phyloP scores from a whole-genome alignment of 2,113 vertebrate species.

The Saccopteryx bilineata region DNA sequence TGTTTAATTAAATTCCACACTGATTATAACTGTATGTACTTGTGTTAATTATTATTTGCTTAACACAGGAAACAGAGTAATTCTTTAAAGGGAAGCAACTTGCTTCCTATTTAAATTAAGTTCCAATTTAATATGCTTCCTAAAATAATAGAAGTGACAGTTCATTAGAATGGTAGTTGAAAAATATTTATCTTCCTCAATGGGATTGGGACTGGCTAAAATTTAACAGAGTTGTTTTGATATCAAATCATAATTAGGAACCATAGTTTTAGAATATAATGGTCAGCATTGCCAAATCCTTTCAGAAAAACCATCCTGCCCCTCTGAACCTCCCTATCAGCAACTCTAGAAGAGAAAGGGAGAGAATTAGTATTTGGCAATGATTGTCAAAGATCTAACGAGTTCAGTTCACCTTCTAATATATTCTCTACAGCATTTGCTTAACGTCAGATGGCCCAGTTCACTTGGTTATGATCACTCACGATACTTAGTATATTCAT shows the following conservation, averaged over 20 bases:
- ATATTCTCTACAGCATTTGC: not conserved
- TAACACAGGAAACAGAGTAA: slow-evolving; percentile 88
- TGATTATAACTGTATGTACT: slow-evolving; percentile 90
- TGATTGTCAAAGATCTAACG: not conserved
- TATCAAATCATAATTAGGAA: slow-evolving; percentile 72
- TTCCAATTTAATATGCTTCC: slow-evolving; percentile 79
- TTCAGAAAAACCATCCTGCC: not conserved
- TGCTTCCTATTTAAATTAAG: slow-evolving; percentile 83
- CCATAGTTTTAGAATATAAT: slow-evolving; percentile 26
- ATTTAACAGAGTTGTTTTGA: slow-evolving; percentile 59
- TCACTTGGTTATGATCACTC: not conserved
- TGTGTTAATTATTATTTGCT: slow-evolving; percentile 90
- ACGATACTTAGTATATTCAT: not conserved
- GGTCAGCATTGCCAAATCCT: not conserved
- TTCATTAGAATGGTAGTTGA: slow-evolving; percentile 79
- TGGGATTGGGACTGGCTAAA: slow-evolving; percentile 75
- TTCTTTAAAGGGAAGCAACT: slow-evolving; percentile 85
- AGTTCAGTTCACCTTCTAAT: not conserved
- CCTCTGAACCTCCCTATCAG: not conserved
- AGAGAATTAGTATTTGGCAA: not conserved
- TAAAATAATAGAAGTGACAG: slow-evolving; percentile 80
- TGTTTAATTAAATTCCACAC: slow-evolving; percentile 90
- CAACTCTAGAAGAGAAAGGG: not conserved
- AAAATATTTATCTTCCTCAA: slow-evolving; percentile 79
- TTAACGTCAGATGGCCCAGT: not conserved